Evolutionary conservation across 2,888 invertebrate genomes (phyloP), one percentile per base, ranked within the genome.

Genomic region (Metopia argyrocephala): DNA sequence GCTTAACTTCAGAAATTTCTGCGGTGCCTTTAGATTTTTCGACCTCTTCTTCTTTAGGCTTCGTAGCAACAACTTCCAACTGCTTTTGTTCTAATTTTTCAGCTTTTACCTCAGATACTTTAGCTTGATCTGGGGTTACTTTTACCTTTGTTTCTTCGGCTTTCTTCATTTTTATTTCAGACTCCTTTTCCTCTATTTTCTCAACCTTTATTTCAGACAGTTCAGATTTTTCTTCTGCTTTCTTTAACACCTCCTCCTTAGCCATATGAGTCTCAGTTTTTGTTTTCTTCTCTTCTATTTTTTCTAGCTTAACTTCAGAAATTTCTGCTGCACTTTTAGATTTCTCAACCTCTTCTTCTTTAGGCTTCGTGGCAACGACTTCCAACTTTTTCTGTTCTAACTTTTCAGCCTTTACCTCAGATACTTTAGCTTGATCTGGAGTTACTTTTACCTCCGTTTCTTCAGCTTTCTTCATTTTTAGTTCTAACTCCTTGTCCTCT

Each of bases 251-350:
- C 12, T n/a, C 9, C n/a, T 15, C 18, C 12, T 52, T 71, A n/a
- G n/a, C n/a, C n/a, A n/a, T n/a, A n/a, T n/a, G n/a, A n/a, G n/a
- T n/a, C n/a, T n/a, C n/a, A n/a, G n/a, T n/a, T n/a, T n/a, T n/a
- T n/a, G n/a, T n/a, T n/a, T 83, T 82, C 73, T 85, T 85, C 56
- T 76, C 79, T 78, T 86, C 84, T 25, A 83, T 83, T 78, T 85
- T 61, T 28, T 64, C 74, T 46, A 78, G 65, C 0, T 65, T 56
- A 21, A 31, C 48, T 66, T 84, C 79, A 31, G 83, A 79, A 6
- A 54, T 70, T 45, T 82, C 74, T 5, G 64, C 69, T 21, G 59
- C 57, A 6, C 46, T 25, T 1, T 28, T 1, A 9, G 70, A 38
- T 6, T 56, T 48, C 7, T 59, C 48, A 15, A 54, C 21, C 1